Evolutionary conservation across 2,888 invertebrate species (phyloP), one percentile per base, ranked within the genome.

Genomic region (Drosophila rubida): DNA sequence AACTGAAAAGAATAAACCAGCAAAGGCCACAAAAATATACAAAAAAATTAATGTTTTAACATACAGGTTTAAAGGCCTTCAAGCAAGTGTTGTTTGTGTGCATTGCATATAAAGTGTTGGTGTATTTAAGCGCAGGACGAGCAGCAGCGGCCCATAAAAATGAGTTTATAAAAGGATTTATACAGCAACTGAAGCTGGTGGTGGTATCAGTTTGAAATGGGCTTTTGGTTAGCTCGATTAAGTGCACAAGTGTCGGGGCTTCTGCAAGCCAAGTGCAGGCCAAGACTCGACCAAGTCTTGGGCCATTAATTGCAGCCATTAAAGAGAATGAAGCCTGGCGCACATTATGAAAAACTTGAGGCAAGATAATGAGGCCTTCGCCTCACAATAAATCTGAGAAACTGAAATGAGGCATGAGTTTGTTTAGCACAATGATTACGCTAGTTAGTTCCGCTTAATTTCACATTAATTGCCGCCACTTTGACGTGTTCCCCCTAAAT

Each of bases 1-100:
- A 92, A 97, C 97, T 97, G 95, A 81, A 94, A 95, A 91, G 92
- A 90, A 88, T 80, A 90, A 90, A 86, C 90, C 90, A 90, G 89
- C 82, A 71, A 79, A 81, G 73, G 76, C 65, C 78, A 67, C 53
- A 67, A 19, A 72, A 61, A 78, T 74, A 77, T 82, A 80, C 80
- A 80, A 82, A 80, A 88, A 89, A 84, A 90, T 89, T 90, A 90
- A 88, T 89, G 89, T 84, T 87, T 87, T 84, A 87, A 85, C 62
- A 78, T 63, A 19, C 19, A 63, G 62, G 50, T 48, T 61, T 64
- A 76, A 75, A 78, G 64, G 35, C 9, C 32, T 64, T 67, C 45
- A 62, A 53, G 51, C 25, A 27, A 27, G 6, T 6, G 6, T 6
- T 25, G 6, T 51, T 41, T n/a, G n/a, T 32, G 50, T 51, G n/a